phyloP scores from a whole-genome alignment of 2,888 invertebrate genomes.

The Eupithecia exiguata region DNA sequence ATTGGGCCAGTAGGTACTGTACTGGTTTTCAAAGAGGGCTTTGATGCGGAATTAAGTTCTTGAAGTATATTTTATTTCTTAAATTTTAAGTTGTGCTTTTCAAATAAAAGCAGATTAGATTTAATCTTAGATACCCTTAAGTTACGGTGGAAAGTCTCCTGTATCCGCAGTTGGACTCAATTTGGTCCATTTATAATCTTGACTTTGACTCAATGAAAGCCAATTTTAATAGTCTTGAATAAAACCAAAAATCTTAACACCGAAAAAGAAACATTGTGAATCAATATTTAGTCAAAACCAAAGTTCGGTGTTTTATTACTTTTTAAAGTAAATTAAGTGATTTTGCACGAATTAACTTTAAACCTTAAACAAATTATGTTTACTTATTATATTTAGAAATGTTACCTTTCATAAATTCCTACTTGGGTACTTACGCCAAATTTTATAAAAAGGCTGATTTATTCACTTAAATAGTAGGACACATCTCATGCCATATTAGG shows the following conservation, averaged over 20 bases:
- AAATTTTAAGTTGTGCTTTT: background rate
- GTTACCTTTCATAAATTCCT: background rate
- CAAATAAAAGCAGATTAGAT: background rate
- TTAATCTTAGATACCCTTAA: background rate
- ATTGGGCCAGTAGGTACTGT: background rate
- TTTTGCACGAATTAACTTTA: background rate
- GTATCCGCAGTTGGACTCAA: too few relatives aligned
- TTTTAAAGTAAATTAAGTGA: background rate
- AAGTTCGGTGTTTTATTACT: background rate
- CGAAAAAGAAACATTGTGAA: background rate
- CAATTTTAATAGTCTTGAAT: background rate
- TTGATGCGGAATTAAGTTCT: background rate
- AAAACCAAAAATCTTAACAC: background rate
- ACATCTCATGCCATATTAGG: too few relatives aligned
- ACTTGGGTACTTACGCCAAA: background rate
- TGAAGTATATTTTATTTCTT: background rate
- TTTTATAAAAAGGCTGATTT: background rate
- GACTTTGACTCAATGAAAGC: background rate
- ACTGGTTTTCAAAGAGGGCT: background rate
- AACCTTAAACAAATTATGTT: background rate
- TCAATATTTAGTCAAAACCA: background rate
- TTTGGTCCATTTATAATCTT: too few relatives aligned
- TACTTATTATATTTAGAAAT: background rate
- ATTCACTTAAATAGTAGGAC: background rate
- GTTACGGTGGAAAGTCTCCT: background rate